Evolutionary conservation across 2,888 invertebrate genomes (phyloP), one percentile per base, ranked within the genome.

Genomic region (Drosophila putrida): DNA sequence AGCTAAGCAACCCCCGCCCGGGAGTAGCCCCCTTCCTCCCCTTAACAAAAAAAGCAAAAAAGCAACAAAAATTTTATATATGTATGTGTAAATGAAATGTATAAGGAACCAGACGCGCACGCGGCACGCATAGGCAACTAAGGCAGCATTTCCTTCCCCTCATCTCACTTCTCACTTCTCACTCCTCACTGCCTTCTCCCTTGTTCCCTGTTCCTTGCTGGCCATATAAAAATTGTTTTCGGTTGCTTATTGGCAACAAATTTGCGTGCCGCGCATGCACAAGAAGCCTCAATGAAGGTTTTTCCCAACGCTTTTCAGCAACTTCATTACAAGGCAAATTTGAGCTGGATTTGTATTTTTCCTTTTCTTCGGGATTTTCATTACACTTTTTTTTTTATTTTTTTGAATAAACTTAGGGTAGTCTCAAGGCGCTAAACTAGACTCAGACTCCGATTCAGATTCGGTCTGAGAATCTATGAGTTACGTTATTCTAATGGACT

Each of bases 171-270:
- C 28, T 1, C 13, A 9, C 13, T 35, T 28, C 10, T 15, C 11
- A 4, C 15, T 6, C 20, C 11, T 4, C 0, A 4, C 10, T n/a
- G 1, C 15, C 28, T 36, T 6, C 39, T 1, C 31, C 6, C 33
- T 27, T 6, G 20, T 6, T n/a, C 4, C 20, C 6, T 41, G 9
- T 11, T 11, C 6, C 20, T 10, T 20, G 51, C 43, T 49, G 41
- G 71, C 63, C 66, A 72, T 84, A 82, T 81, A 82, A 88, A 83
- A 82, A 83, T 83, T 83, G 83, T 83, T 88, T 87, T 83, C 82
- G 82, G 74, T 71, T 82, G 82, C 88, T 82, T 88, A 83, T 88
- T 83, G 83, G 83, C 80, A 85, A 87, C 88, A 83, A 88, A 83
- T 88, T 83, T 83, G 80, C 88, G 83, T 83, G 83, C 74, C 64